Base-by-base conservation (phyloP, 2,113 vertebrate species). In the Laticauda laticaudata region DNA sequence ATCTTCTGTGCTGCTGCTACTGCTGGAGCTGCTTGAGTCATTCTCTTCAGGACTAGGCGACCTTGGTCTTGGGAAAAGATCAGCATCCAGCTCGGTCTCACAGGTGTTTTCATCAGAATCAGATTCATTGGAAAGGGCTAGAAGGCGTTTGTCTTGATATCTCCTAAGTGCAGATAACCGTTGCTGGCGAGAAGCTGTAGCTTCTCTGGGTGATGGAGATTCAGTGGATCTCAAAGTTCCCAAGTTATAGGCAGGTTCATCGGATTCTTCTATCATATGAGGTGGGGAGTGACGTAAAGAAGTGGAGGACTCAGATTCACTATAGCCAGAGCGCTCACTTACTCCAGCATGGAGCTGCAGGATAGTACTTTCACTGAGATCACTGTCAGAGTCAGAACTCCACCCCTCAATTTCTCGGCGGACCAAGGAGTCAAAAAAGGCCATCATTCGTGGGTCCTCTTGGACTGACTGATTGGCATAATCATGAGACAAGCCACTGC, bases 391-490 rank as follows among this genome's bases (percentile, higher is more conserved):
- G 94, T 99, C 99, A 0, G 99, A 99, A 95, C 99, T 99, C 99
- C 99, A 99, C 92, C 99, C 99, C 94, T 99, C 99, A 0, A 99
- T 99, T 96, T 99, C 99, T 0, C 99, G 97, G 2, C 99, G 98
- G 86, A 99, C 99, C n/a, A 99, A 95, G 0, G 99, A 99, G 96
- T 99, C 99, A 54, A 99, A 99, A 94, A 99, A 99, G 23, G 99
- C 99, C 99, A 99, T 99, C 99, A 99, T 99, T 89, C 99, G 98
- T 0, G 99, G 99, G 91, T 99, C 99, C 91, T 99, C 99, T 96
- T 99, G 99, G 86, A 99, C 98, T 0, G 99, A 99, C 94, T 99
- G 99, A 97, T 99, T 99, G 95, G 99, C 98, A 20, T 99, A 99
- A 96, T 99, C 99, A 1, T 99, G 99, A 20, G 99, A 99, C 95